These are phyloP conservation scores for Zoanthus sociatus DNA, from an alignment of 92 coral and sea anemone genomes.

Conservation along the genomic window DNA sequence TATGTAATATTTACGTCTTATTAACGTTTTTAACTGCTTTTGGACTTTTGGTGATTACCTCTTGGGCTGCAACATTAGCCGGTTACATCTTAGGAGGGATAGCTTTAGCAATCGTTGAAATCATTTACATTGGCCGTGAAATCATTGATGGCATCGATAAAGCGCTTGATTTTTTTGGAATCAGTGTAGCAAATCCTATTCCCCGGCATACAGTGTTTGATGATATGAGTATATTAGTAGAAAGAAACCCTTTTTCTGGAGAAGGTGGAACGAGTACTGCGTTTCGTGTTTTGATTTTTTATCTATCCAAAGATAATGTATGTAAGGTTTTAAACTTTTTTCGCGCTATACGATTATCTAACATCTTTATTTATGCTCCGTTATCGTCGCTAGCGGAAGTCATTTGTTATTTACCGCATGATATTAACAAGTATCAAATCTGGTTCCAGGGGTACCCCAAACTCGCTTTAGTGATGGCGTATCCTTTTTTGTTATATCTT, in stretches of 20 bases:
- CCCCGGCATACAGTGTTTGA: not conserved
- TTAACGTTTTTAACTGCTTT: not conserved
- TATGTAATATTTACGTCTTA: not conserved
- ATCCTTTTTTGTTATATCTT: not conserved
- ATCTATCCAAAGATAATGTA: not conserved
- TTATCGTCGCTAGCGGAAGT: not conserved
- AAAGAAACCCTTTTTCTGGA: not conserved
- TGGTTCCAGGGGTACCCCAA: not conserved
- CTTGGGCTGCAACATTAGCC: not conserved
- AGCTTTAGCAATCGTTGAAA: not conserved
- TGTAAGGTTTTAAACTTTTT: not conserved
- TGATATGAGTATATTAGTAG: not conserved
- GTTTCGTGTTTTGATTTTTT: not conserved
- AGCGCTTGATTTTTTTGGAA: not conserved
- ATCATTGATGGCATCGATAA: not conserved
- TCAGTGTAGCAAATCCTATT: not conserved
- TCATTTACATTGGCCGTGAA: not conserved
- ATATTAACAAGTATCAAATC: not conserved
- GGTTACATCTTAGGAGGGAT: not conserved
- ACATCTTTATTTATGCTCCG: not conserved
- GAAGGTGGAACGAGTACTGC: not conserved
- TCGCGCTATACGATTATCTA: not conserved
- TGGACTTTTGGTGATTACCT: not conserved
- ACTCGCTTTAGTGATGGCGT: not conserved
- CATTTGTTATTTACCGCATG: not conserved